phyloP scores from a whole-genome alignment of 2,113 vertebrate genomes.

The Leptodactylus fuscus region DNA sequence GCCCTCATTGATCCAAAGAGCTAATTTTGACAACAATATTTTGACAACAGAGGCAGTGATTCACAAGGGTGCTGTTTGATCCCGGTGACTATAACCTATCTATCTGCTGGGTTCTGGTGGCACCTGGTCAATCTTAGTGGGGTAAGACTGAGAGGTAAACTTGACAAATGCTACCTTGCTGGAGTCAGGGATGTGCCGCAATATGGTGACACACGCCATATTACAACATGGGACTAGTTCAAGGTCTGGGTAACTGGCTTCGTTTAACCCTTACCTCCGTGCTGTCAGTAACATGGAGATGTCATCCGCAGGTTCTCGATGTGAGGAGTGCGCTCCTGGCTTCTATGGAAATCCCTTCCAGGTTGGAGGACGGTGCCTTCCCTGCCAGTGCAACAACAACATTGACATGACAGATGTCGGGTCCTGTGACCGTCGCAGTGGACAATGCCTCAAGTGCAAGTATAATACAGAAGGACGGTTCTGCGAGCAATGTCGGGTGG shows the following conservation, averaged over 20 bases:
- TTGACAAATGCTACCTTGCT: too few species aligned
- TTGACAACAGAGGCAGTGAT: too few species aligned
- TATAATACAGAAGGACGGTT: slow-evolving; percentile 87
- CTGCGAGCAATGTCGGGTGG: slow-evolving; percentile 83
- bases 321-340: slow-evolving; percentile 92
- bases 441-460: slow-evolving; percentile 87
- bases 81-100: too few species aligned
- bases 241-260: background rate
- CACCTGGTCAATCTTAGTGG: too few species aligned
- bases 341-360: slow-evolving; percentile 90
- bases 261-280: background rate
- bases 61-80: too few species aligned
- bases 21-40: too few species aligned
- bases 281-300: background rate
- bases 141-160: too few species aligned
- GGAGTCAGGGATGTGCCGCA: too few species aligned
- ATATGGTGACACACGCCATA: too few species aligned
- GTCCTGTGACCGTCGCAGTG: slow-evolving; percentile 83
- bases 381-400: slow-evolving; percentile 91
- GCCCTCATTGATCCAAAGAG: too few species aligned
- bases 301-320: slow-evolving; percentile 79
- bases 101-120: too few species aligned
- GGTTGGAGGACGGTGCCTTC: slow-evolving; percentile 83
- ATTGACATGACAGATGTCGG: slow-evolving; percentile 84
- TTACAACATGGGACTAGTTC: background rate